Evolutionary conservation across 2,113 vertebrate species (phyloP).

Genomic region (Galeopterus variegatus): DNA sequence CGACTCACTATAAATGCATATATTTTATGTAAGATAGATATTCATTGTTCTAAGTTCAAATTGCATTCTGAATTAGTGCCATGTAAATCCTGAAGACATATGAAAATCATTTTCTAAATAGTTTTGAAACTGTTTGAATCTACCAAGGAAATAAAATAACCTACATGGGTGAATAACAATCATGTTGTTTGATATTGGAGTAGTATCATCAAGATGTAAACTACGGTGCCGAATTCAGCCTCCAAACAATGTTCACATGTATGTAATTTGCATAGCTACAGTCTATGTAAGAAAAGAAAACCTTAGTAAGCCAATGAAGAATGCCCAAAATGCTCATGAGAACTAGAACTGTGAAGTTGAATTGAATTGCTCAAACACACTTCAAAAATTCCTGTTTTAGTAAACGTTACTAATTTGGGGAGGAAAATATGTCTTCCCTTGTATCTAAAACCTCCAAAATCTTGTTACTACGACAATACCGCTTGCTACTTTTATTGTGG

Average conservation of each 20-base stretch:
- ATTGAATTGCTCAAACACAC: neutral
- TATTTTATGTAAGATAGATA: slow-evolving; percentile 38
- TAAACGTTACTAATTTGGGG: neutral
- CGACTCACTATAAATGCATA: slow-evolving; percentile 52
- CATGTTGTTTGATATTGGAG: neutral
- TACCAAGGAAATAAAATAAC: neutral
- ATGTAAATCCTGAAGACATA: slow-evolving; percentile 45
- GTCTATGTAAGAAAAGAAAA: neutral
- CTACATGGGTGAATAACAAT: neutral
- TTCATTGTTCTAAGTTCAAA: slow-evolving; percentile 52
- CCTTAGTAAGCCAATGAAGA: neutral
- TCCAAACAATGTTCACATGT: neutral
- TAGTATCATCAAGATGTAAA: neutral
- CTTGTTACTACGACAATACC: neutral
- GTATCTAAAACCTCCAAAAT: neutral
- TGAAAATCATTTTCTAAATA: slow-evolving; percentile 72
- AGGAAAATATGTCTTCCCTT: neutral
- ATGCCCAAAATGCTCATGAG: neutral
- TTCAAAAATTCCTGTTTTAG: neutral
- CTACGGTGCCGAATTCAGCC: neutral
- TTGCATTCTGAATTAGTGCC: neutral
- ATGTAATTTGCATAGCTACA: neutral
- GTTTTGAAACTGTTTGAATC: neutral
- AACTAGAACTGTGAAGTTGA: neutral
- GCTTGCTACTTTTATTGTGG: neutral